Base-by-base conservation (phyloP, 2,113 vertebrate genomes). In the Cryptoleucopteryx plumbea region DNA sequence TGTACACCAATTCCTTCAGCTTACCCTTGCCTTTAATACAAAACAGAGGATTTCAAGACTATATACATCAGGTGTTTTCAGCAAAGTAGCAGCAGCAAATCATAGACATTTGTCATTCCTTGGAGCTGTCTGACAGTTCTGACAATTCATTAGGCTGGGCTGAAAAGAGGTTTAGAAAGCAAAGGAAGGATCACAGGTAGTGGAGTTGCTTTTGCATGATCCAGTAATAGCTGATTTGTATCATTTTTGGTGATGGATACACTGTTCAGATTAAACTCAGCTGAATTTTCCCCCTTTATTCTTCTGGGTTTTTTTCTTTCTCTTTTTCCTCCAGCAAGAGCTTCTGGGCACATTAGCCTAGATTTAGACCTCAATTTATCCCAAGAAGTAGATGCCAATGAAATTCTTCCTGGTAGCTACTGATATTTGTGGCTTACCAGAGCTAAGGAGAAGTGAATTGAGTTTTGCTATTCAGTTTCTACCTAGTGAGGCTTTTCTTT, bases 81-180 rank as follows among this genome's bases (percentile, higher is more conserved):
- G 97, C 94, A 97, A 98, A 98, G 97, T 95, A 98, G 97, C 97
- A 94, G 97, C 97, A 86, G 97, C 98, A 98, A 98, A 98, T 98
- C 98, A 98, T 98, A 98, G 98, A 98, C 98, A 98, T 98, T 98
- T 98, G 98, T 98, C 98, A 98, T 98, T 98, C 98, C 98, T 98
- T 97, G 96, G 97, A 97, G 97, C 98, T 97, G 97, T 97, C 97
- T 98, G 98, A 98, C 98, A 98, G 98, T 98, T 98, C 98, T 98
- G 98, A 98, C 98, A 98, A 98, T 98, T 98, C 98, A 98, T 98
- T 98, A 98, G 98, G 96, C 97, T 98, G 95, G 97, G 97, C 97
- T 98, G 98, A 97, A 98, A 98, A 98, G 97, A 97, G 98, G 97
- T 98, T 98, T 98, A 96, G 98, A 98, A 98, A 98, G 98, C 96